These are phyloP conservation scores for Actenoides hombroni DNA, from an alignment of 2,113 vertebrate genomes.

Conservation along the genomic window DNA sequence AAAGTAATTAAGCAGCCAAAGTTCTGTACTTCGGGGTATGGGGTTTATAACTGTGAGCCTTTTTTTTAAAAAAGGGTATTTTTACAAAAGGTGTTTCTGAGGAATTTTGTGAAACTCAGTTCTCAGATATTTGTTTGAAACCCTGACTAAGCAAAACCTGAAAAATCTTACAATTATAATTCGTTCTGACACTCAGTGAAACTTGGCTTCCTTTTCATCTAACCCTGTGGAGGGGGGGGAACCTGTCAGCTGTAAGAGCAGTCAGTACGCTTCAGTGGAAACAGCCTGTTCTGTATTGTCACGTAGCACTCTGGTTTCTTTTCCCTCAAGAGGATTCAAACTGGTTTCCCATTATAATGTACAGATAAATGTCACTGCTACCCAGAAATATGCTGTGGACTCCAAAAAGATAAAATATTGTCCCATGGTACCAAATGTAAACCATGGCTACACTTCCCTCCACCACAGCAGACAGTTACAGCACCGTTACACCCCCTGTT, in stretches of 20 bases:
- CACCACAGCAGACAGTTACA: not conserved
- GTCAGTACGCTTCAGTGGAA: not conserved
- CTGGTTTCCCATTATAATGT: not conserved
- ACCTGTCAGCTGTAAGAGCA: not conserved
- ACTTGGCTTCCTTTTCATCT: not conserved
- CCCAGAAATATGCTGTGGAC: not conserved
- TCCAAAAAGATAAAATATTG: not conserved
- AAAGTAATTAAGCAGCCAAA: not conserved
- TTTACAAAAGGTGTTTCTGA: not conserved
- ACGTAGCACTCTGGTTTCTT: not conserved
- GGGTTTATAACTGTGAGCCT: not conserved
- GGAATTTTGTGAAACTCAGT: not conserved
- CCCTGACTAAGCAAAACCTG: not conserved
- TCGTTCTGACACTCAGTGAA: not conserved
- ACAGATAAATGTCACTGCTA: not conserved
- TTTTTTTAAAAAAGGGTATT: not conserved
- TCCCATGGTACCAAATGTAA: not conserved
- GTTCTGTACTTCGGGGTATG: not conserved
- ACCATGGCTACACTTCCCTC: not conserved
- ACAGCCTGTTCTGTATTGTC: not conserved
- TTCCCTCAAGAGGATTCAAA: not conserved
- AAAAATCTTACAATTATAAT: not conserved
- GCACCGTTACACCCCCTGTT: not conserved
- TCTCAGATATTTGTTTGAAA: not conserved
- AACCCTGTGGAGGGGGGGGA: not conserved